Percentiles rank a stretch among this genome's conserved stretches.
Evolutionary conservation across 2,113 vertebrate species (phyloP).

Genomic region (Dasyprocta punctata): DNA sequence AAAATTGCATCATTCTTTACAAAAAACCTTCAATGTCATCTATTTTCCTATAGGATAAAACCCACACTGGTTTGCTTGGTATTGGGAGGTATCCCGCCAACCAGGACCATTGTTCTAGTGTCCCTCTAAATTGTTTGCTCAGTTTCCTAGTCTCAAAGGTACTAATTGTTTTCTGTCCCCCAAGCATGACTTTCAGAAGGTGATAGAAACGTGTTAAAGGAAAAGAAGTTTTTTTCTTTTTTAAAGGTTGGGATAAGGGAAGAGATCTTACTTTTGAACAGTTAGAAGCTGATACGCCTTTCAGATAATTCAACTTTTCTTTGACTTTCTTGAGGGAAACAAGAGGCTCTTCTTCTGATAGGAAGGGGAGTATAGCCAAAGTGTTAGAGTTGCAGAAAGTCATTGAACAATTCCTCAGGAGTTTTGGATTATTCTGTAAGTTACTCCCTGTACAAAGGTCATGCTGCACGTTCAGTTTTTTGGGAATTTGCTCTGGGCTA

Average conservation of each 20-base stretch:
- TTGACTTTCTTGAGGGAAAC: neutral
- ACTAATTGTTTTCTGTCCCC: neutral
- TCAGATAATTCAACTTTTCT: constrained; percentile 16
- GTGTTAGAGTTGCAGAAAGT: neutral
- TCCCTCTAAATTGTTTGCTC: neutral
- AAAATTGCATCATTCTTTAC: neutral
- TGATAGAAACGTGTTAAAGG: neutral
- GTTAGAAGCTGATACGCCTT: neutral
- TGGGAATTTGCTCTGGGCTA: neutral
- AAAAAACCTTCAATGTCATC: neutral
- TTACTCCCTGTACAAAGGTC: neutral
- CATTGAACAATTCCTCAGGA: neutral
- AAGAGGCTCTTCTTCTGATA: neutral
- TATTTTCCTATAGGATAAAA: neutral
- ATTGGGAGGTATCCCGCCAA: neutral
- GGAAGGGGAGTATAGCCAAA: neutral
- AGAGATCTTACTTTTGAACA: constrained; percentile 11
- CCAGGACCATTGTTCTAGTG: neutral
- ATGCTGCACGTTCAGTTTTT: neutral
- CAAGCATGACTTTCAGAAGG: neutral
- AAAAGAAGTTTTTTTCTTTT: neutral
- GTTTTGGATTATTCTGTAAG: neutral
- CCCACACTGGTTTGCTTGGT: neutral
- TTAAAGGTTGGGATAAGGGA: neutral
- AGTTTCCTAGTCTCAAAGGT: neutral